phyloP scores from a whole-genome alignment of 30 jellyfish, hydroid and myxozoan species.

The Morbakka virulenta region DNA sequence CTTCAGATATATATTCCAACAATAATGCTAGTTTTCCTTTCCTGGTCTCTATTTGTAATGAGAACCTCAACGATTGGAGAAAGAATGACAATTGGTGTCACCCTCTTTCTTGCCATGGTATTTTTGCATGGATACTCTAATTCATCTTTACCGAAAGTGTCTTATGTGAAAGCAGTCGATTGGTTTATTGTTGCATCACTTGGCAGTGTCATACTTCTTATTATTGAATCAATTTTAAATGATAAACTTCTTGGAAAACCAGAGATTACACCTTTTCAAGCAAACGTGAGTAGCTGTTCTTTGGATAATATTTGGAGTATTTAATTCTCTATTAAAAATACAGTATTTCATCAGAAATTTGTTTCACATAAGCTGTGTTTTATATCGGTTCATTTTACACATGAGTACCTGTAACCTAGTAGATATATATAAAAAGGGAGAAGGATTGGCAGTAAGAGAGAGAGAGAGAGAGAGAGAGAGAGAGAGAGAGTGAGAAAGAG shows the following conservation, averaged over 20 bases:
- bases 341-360: too few species aligned
- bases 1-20: constrained; percentile 54
- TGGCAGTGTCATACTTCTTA: constrained; percentile 21
- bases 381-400: too few species aligned
- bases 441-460: too few species aligned
- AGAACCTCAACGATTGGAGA: constrained; percentile 44
- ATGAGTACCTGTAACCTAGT: too few species aligned
- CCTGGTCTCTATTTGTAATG: constrained; percentile 55
- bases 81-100: constrained; percentile 54
- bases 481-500: too few species aligned
- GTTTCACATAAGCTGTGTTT: too few species aligned
- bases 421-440: too few species aligned
- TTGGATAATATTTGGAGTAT: too few species aligned
- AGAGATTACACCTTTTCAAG: too few species aligned
- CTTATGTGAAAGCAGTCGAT: constrained; percentile 45
- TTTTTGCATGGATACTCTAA: constrained; percentile 55
- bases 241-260: constrained; percentile 9
- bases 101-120: constrained; percentile 51
- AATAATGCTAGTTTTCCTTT: constrained; percentile 47
- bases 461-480: too few species aligned
- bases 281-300: too few species aligned
- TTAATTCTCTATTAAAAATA: too few species aligned
- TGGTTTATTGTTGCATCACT: constrained; percentile 47
- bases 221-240: constrained; percentile 35
- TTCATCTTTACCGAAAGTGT: constrained; percentile 51